Conservation (phyloP, 2,113 vertebrate species). For the Equus quagga region DNA sequence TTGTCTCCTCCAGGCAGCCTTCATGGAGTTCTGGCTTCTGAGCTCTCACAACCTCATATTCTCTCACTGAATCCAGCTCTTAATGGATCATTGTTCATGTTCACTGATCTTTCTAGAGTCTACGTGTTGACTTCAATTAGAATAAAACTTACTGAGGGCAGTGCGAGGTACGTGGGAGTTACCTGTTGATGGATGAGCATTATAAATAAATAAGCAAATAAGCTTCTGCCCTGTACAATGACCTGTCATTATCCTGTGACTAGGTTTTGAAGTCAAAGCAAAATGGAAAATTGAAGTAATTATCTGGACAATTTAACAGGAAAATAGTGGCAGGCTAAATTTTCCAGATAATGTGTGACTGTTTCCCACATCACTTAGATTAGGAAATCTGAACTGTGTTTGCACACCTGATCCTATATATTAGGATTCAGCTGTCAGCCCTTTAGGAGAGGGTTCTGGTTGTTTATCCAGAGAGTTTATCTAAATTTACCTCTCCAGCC, state of each 20-base stretch:
- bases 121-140: slow-evolving; percentile 51
- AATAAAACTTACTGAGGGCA: slow-evolving; percentile 53
- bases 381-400: not conserved
- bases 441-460: not conserved
- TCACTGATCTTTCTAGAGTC: slow-evolving; percentile 8
- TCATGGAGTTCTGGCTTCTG: not conserved
- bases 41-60: rapidly evolving
- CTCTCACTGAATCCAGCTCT: not conserved
- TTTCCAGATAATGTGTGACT: slow-evolving; percentile 47
- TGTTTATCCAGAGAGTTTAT: slow-evolving; percentile 3
- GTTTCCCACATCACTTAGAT: not conserved
- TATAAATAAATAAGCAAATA: slow-evolving; percentile 43
- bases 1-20: not conserved
- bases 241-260: slow-evolving; percentile 52
- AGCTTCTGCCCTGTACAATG: not conserved
- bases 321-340: slow-evolving; percentile 55
- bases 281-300: slow-evolving; percentile 71
- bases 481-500: not conserved
- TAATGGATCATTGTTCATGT: not conserved
- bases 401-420: not conserved
- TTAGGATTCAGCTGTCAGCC: not conserved
- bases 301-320: slow-evolving; percentile 77
- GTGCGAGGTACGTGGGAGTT: not conserved
- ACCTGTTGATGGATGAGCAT: not conserved
- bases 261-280: slow-evolving; percentile 64